phyloP scores from a whole-genome alignment of 2,888 invertebrate genomes.

The Drosophila acutilabella region DNA sequence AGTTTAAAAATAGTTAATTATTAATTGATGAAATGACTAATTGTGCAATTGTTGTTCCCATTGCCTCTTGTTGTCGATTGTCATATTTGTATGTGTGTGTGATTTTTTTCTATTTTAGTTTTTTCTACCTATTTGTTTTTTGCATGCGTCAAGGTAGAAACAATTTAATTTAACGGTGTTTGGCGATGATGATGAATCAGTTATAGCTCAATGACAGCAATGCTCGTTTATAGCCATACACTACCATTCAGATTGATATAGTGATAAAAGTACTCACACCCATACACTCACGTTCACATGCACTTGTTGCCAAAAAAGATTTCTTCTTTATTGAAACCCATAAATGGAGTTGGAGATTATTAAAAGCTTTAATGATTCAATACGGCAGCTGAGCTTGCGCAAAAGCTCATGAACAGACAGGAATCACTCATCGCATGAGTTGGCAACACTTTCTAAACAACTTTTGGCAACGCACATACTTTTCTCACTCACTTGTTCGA shows the following conservation, averaged over 20 bases:
- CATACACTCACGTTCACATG: not conserved
- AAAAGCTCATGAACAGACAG: not conserved
- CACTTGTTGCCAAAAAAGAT: slow-evolving; percentile 29
- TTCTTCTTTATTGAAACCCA: slow-evolving; percentile 10
- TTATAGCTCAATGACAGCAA: slow-evolving; percentile 46
- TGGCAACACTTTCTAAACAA: no score
- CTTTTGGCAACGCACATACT: no score
- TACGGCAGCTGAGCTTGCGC: not conserved
- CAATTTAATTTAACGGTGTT: slow-evolving; percentile 56
- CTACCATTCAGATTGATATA: slow-evolving; percentile 26
- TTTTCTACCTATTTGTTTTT: slow-evolving; percentile 19
- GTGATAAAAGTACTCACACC: slow-evolving; percentile 32
- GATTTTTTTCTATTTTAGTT: slow-evolving; percentile 33
- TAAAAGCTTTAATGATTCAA: slow-evolving; percentile 4
- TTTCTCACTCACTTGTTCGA: no score
- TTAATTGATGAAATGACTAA: slow-evolving; percentile 75
- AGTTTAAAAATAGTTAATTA: slow-evolving; percentile 74
- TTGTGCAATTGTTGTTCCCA: slow-evolving; percentile 54
- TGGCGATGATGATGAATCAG: slow-evolving; percentile 53
- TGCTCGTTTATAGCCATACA: slow-evolving; percentile 32
- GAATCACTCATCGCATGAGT: no score
- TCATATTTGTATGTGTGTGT: slow-evolving; percentile 26
- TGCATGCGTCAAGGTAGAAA: slow-evolving; percentile 52
- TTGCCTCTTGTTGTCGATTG: slow-evolving; percentile 24
- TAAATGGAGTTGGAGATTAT: slow-evolving; percentile 2